phyloP scores from a whole-genome alignment of 2,888 invertebrate species.

The Amiota minor region DNA sequence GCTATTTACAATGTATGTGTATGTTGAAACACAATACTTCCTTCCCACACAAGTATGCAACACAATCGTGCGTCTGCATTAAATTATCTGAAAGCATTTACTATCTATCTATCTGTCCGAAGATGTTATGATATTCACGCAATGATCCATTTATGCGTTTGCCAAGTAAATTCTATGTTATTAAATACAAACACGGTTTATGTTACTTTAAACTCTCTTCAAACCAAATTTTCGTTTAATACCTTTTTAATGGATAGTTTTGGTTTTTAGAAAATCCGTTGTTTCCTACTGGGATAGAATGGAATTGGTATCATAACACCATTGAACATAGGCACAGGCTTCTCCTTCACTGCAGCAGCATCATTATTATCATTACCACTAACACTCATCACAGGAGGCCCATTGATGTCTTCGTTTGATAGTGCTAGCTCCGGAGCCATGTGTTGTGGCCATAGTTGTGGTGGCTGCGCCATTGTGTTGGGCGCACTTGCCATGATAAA shows the following conservation, averaged over 20 bases:
- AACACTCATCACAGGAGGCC: no score
- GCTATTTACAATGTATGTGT: neutral
- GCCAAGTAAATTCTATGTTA: neutral
- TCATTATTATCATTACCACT: no score
- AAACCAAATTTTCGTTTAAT: neutral
- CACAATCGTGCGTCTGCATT: conserved; percentile 34
- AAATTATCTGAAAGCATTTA: conserved; percentile 32
- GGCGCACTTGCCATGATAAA: neutral
- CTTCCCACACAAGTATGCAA: conserved; percentile 30
- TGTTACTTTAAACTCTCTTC: neutral
- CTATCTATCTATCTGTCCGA: no score
- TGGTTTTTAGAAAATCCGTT: neutral
- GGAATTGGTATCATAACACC: conserved; percentile 2
- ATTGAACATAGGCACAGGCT: conserved; percentile 2
- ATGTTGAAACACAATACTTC: conserved; percentile 2
- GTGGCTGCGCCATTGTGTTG: neutral
- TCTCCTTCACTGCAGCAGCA: neutral
- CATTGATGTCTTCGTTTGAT: neutral
- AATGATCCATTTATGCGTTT: neutral
- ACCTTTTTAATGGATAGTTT: neutral
- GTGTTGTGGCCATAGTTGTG: neutral
- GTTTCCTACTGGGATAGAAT: neutral
- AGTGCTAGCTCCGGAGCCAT: neutral
- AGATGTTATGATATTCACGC: neutral
- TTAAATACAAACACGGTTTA: neutral